Evolutionary conservation across 2,888 invertebrate genomes (phyloP).

Genomic region (Drosophila koepferae): DNA sequence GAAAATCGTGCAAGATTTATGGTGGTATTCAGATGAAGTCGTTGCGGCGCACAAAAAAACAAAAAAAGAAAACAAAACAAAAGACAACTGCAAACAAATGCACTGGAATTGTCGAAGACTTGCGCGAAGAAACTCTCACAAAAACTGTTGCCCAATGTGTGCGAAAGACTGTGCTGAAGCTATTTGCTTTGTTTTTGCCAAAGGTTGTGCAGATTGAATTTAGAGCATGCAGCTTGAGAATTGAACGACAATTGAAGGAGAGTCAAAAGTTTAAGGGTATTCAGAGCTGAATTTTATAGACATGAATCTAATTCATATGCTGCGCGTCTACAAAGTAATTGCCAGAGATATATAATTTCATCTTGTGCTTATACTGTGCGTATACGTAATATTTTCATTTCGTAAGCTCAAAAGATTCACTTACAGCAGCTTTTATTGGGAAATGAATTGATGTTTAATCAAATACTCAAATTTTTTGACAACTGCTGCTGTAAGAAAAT

Average conservation of each 20-base stretch:
- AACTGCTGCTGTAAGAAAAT: neutral
- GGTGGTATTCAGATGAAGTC: conserved; percentile 58
- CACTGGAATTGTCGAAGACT: conserved; percentile 1
- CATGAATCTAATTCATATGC: neutral
- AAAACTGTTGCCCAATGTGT: conserved; percentile 10
- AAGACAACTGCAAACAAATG: conserved; percentile 18
- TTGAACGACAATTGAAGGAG: conserved; percentile 40
- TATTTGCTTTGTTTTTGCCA: neutral
- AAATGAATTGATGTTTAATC: too few relatives aligned
- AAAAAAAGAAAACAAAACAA: neutral
- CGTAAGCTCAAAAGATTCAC: too few relatives aligned
- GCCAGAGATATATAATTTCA: neutral
- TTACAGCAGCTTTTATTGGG: too few relatives aligned
- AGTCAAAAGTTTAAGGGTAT: neutral
- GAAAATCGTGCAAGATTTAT: conserved; percentile 69
- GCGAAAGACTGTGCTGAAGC: neutral
- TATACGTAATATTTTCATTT: too few relatives aligned
- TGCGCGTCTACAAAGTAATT: neutral
- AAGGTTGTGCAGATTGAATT: conserved; percentile 31
- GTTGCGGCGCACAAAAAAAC: conserved; percentile 38
- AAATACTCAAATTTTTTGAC: too few relatives aligned
- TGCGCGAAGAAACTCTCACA: conserved; percentile 3
- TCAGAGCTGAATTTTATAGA: neutral
- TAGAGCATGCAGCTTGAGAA: conserved; percentile 1
- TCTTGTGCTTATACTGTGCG: too few relatives aligned